Evolutionary conservation across 2,888 invertebrate genomes (phyloP).

Genomic region (Coelinius sp.): DNA sequence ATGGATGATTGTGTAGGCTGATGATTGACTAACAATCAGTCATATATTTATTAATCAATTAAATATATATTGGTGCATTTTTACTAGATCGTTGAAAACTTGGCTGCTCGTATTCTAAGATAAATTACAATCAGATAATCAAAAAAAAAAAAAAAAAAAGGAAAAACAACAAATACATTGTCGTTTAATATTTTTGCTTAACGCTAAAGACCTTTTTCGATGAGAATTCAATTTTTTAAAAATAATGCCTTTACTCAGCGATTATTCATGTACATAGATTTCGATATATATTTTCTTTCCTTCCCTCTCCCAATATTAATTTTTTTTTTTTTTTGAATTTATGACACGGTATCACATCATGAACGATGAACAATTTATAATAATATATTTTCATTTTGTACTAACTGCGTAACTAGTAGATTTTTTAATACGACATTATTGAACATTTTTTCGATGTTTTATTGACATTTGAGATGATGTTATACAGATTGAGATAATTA

Average conservation of each 20-base stretch:
- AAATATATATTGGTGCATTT: slow-evolving; percentile 58
- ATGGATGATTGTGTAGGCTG: slow-evolving; percentile 68
- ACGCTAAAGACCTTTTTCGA: slow-evolving; percentile 36
- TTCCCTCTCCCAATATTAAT: no score
- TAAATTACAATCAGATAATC: slow-evolving; percentile 28
- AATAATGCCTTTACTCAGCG: slow-evolving; percentile 59
- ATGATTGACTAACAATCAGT: slow-evolving; percentile 40
- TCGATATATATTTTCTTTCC: slow-evolving; percentile 29
- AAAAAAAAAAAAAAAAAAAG: slow-evolving; percentile 49
- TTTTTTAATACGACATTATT: slow-evolving; percentile 35
- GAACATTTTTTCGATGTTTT: slow-evolving; percentile 32
- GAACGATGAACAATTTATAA: slow-evolving; percentile 24
- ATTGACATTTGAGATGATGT: slow-evolving; percentile 32
- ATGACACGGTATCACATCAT: slow-evolving; percentile 37
- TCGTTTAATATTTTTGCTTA: slow-evolving; percentile 53
- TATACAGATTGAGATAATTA: neutral
- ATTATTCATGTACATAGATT: slow-evolving; percentile 64
- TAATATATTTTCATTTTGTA: slow-evolving; percentile 19
- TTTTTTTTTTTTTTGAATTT: neutral
- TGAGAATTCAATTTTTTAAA: slow-evolving; percentile 29
- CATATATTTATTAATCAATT: slow-evolving; percentile 39
- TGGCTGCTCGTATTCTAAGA: slow-evolving; percentile 53
- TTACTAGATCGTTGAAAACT: slow-evolving; percentile 50
- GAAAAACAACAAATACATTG: slow-evolving; percentile 53
- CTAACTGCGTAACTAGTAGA: slow-evolving; percentile 27